Conservation (phyloP, 2,888 invertebrate genomes). For the Amaurobius ferox region DNA sequence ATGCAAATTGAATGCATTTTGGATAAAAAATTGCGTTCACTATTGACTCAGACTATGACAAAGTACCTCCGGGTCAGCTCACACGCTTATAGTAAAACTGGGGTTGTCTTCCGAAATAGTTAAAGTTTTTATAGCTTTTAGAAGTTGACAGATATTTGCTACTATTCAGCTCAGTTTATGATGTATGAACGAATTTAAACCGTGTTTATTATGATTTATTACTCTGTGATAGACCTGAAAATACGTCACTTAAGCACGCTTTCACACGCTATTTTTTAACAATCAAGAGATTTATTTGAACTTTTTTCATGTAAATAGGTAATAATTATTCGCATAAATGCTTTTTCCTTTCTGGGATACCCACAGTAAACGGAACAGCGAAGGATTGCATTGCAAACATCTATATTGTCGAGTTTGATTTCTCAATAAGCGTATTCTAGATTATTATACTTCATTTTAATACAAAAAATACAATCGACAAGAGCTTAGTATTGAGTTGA, state of each 20-base stretch:
- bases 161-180: neutral
- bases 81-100: slow-evolving; percentile 2
- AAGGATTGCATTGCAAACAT: too few relatives aligned
- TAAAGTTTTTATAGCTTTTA: neutral
- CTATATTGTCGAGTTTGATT: too few relatives aligned
- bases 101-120: slow-evolving; percentile 14
- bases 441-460: too few relatives aligned
- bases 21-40: slow-evolving; percentile 14
- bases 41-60: slow-evolving; percentile 52
- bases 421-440: too few relatives aligned
- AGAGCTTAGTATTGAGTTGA: too few relatives aligned
- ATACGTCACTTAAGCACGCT: neutral
- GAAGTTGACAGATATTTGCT: slow-evolving; percentile 10
- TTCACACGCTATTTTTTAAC: neutral
- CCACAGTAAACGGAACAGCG: too few relatives aligned
- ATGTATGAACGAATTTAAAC: neutral
- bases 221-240: neutral
- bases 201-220: slow-evolving; percentile 8
- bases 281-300: too few relatives aligned
- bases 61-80: slow-evolving; percentile 23
- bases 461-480: too few relatives aligned
- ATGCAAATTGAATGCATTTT: slow-evolving; percentile 39
- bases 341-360: too few relatives aligned
- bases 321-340: too few relatives aligned
- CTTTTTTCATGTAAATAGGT: too few relatives aligned